These are phyloP conservation scores for Petrocephalus zakoni DNA, from an alignment of 2,113 vertebrate genomes.

Conservation along the genomic window DNA sequence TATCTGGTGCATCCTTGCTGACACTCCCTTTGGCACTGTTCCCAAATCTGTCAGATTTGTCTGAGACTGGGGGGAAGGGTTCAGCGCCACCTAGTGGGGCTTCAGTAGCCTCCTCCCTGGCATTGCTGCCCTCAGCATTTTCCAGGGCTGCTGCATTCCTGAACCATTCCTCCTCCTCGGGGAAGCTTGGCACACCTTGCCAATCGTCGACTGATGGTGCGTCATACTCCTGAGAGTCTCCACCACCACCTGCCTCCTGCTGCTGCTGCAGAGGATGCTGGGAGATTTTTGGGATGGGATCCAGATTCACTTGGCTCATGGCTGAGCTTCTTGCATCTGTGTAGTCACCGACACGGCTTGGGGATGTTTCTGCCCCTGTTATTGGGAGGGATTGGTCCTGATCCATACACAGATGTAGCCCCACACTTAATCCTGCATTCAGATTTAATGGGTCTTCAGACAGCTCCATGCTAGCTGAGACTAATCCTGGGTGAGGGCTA, in stretches of 20 bases:
- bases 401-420: slow-evolving; percentile 29
- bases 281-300: slow-evolving; percentile 33
- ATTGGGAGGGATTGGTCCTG: slow-evolving; percentile 27
- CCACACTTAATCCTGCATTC: slow-evolving; percentile 23
- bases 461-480: slow-evolving; percentile 16
- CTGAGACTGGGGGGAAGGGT: not conserved
- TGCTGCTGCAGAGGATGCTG: slow-evolving; percentile 27
- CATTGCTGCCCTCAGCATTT: slow-evolving; percentile 20
- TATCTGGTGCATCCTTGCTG: slow-evolving; percentile 8
- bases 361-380: slow-evolving; percentile 27
- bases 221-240: not conserved
- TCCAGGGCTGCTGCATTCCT: slow-evolving; percentile 29
- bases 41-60: not conserved
- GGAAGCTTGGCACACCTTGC: slow-evolving; percentile 26
- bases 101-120: not conserved
- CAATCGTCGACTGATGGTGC: not conserved
- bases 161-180: slow-evolving; percentile 32
- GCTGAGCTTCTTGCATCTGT: slow-evolving; percentile 25
- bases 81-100: not conserved
- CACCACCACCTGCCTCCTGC: slow-evolving; percentile 24
- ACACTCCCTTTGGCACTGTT: not conserved
- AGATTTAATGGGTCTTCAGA: slow-evolving; percentile 15
- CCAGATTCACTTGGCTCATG: slow-evolving; percentile 37
- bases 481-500: slow-evolving; percentile 25
- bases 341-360: slow-evolving; percentile 17